These are phyloP conservation scores for Lucilia sericata DNA, from an alignment of 1,140 invertebrate genomes.

Conservation along the genomic window DNA sequence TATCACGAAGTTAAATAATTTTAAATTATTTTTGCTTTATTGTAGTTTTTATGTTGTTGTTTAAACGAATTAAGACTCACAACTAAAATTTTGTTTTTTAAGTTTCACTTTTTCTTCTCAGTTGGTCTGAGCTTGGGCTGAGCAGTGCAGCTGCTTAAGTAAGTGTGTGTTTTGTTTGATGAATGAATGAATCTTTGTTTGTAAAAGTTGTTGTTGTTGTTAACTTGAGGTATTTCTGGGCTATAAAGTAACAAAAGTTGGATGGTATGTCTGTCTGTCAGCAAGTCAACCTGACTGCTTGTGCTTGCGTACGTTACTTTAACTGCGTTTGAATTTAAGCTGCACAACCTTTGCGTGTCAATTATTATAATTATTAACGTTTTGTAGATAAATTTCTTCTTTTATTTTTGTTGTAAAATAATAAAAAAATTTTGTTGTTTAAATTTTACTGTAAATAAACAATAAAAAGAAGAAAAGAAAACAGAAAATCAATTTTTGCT, in stretches of 20 bases:
- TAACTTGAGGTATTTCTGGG: constrained; percentile 26
- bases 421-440: background rate
- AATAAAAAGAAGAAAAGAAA: background rate
- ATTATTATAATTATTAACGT: too few relatives aligned
- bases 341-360: background rate
- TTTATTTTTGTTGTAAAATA: background rate
- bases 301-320: background rate
- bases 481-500: background rate
- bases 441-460: constrained; percentile 8
- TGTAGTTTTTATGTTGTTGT: background rate
- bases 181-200: constrained; percentile 13
- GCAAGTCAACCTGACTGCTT: too few relatives aligned
- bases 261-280: background rate
- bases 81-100: constrained; percentile 22
- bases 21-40: background rate
- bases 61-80: background rate
- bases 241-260: background rate
- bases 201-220: constrained; percentile 1
- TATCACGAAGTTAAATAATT: background rate
- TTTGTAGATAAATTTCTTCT: background rate
- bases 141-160: constrained; percentile 51
- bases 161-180: background rate
- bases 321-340: background rate
- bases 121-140: background rate
- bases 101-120: constrained; percentile 37